Evolutionary conservation across 2,797 vertebrate species (phyloP).

Genomic region (Echiichthys vipera): DNA sequence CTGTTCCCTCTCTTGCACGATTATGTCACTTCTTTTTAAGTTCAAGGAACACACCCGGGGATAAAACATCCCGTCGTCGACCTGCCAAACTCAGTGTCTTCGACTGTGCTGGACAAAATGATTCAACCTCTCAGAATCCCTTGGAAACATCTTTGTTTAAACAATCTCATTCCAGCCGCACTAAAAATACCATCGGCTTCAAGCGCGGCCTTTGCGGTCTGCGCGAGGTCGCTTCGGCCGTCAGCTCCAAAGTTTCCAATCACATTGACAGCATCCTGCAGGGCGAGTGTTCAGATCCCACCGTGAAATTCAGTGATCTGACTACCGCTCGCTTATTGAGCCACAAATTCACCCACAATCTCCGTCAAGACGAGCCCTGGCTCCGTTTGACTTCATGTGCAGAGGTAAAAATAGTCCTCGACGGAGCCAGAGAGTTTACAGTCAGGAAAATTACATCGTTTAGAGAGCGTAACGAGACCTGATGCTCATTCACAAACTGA

Average conservation of each 20-base stretch:
- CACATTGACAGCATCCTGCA: constrained; percentile 62
- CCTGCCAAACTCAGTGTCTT: constrained; percentile 47
- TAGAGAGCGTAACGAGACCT: constrained; percentile 48
- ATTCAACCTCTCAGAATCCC: constrained; percentile 53
- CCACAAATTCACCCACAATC: constrained; percentile 61
- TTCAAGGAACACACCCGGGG: constrained; percentile 32
- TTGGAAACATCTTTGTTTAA: constrained; percentile 65
- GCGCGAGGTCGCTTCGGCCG: constrained; percentile 54
- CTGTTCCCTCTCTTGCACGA: constrained; percentile 30
- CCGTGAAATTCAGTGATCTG: constrained; percentile 54
- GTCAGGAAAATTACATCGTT: constrained; percentile 35
- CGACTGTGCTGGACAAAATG: constrained; percentile 26
- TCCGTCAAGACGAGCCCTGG: constrained; percentile 55
- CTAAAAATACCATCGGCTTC: constrained; percentile 74
- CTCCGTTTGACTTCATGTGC: constrained; percentile 25
- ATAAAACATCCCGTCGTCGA: constrained; percentile 22
- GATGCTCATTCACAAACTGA: constrained; percentile 50
- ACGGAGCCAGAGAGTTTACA: constrained; percentile 48
- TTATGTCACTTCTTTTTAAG: constrained; percentile 54
- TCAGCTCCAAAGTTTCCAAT: constrained; percentile 67
- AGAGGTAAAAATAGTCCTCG: constrained; percentile 54
- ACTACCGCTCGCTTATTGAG: constrained; percentile 52
- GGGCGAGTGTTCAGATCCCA: constrained; percentile 57
- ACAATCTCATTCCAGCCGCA: constrained; percentile 63
- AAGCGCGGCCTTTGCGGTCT: constrained; percentile 57